phyloP scores from a whole-genome alignment of 2,113 vertebrate genomes.

The Acrocephalus arundinaceus region DNA sequence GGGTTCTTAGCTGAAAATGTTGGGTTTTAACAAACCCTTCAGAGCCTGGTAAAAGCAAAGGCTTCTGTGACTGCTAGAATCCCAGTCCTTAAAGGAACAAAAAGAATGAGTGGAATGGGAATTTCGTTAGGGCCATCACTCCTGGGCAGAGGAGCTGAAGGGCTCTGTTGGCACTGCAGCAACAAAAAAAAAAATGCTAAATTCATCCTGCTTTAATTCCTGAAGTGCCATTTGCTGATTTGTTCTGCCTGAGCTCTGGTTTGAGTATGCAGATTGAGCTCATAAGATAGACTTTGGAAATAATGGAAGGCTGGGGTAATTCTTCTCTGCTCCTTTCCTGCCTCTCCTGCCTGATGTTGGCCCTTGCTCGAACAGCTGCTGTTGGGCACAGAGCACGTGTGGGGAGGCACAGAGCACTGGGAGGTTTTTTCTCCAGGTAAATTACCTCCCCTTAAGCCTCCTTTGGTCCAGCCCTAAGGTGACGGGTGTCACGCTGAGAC shows the following conservation, averaged over 20 bases:
- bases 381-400: rapidly evolving
- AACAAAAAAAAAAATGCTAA: not conserved
- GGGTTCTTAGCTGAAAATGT: not conserved
- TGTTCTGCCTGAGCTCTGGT: not conserved
- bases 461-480: not conserved
- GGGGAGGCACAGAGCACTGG: no score
- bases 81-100: not conserved
- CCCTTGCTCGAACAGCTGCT: not conserved
- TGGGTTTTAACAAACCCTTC: not conserved
- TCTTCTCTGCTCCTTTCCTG: not conserved
- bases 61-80: not conserved
- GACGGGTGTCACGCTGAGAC: not conserved
- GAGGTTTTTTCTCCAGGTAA: not conserved
- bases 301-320: not conserved
- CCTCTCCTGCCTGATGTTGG: not conserved
- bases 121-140: not conserved
- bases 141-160: not conserved
- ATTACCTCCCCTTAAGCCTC: not conserved
- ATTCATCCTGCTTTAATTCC: not conserved
- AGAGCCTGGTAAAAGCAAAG: not conserved
- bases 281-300: not conserved
- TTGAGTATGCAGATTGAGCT: not conserved
- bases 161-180: not conserved
- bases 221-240: not conserved
- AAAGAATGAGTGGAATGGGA: not conserved